These are phyloP conservation scores for Drosophila paucipuncta DNA, from an alignment of 2,888 invertebrate species.

Conservation along the genomic window DNA sequence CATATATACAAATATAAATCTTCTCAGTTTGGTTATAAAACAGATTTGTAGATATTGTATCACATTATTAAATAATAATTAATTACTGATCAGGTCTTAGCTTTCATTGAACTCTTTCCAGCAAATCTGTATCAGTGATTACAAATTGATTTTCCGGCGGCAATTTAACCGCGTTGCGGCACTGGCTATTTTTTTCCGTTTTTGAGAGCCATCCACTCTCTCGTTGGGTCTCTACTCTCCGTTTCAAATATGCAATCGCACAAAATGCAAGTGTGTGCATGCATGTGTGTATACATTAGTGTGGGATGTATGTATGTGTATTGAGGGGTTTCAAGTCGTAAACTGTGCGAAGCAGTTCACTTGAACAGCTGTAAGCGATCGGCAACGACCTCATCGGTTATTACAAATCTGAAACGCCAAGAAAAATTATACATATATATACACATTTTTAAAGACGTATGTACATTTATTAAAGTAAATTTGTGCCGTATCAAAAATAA, in stretches of 20 bases:
- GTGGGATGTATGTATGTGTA: constrained; percentile 41
- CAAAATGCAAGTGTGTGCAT: constrained; percentile 27
- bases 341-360: constrained; percentile 72
- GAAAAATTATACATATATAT: constrained; percentile 29
- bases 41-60: not conserved
- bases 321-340: constrained; percentile 60
- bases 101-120: not conserved
- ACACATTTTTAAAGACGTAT: constrained; percentile 36
- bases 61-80: not conserved
- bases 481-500: constrained; percentile 25
- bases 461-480: constrained; percentile 18
- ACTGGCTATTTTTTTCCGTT: constrained; percentile 38
- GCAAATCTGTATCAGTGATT: not conserved
- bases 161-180: constrained; percentile 28
- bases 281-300: constrained; percentile 26
- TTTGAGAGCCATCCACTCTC: constrained; percentile 39
- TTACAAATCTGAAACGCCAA: constrained; percentile 50
- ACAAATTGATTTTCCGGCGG: constrained; percentile 6
- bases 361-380: constrained; percentile 76
- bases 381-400: constrained; percentile 70
- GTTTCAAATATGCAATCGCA: constrained; percentile 42
- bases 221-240: constrained; percentile 28
- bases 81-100: not conserved
- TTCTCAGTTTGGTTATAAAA: not conserved
- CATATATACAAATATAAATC: not conserved